These are phyloP conservation scores for Puma concolor DNA, from an alignment of 2,113 vertebrate genomes.

Conservation along the genomic window DNA sequence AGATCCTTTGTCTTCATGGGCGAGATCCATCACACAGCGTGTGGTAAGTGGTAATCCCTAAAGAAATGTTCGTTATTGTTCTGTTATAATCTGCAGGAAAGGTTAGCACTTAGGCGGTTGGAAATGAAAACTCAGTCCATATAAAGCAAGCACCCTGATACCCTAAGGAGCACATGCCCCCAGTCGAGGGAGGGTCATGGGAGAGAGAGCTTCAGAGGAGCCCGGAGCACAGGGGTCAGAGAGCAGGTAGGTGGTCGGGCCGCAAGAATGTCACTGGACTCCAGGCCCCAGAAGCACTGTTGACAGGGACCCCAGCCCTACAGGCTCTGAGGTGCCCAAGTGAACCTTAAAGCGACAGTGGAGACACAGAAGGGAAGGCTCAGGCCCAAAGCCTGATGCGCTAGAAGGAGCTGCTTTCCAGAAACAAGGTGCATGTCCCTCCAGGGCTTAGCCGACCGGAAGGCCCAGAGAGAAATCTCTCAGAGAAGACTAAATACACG, in stretches of 20 bases:
- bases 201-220: too few relatives aligned
- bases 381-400: rapidly evolving
- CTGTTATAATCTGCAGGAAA: background rate
- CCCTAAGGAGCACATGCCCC: background rate
- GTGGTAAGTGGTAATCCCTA: background rate
- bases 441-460: background rate
- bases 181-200: rapidly evolving
- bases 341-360: background rate
- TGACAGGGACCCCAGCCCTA: background rate
- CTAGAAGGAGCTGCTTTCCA: too few relatives aligned
- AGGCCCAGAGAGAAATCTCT: background rate
- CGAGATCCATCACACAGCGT: background rate
- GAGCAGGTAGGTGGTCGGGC: rapidly evolving
- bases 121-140: background rate
- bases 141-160: background rate
- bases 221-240: rapidly evolving
- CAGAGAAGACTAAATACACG: rapidly evolving
- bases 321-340: background rate
- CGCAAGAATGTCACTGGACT: too few relatives aligned
- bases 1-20: background rate
- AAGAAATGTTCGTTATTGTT: background rate
- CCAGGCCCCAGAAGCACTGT: too few relatives aligned
- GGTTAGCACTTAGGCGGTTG: background rate
- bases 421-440: rapidly evolving
- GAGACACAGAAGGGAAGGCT: background rate